Base-by-base conservation (phyloP, 2,888 invertebrate genomes). In the Macaria liturata region DNA sequence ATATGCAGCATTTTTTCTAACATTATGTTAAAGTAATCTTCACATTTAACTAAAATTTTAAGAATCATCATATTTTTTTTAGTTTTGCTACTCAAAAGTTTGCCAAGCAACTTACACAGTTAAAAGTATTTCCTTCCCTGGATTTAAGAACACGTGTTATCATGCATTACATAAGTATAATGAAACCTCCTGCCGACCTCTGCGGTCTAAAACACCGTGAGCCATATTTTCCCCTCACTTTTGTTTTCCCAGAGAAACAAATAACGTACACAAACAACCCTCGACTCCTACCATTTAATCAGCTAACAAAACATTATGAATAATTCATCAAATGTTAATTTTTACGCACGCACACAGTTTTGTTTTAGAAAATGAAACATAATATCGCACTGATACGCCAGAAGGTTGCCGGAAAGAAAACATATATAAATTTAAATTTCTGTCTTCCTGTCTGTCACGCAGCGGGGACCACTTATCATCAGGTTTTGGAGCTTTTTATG, bases 261-360 rank as follows among this genome's bases (percentile, higher is more conserved):
- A 59, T 54, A 59, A 59, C 54, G 46, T 59, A 51, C 44, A 62
- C 57, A 59, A 62, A 62, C 59, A 57, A 58, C 49, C 52, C 57
- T 44, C 44, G 59, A 66, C 61, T 62, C 64, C 58, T 59, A 57
- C 64, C 62, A 64, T 63, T 67, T 61, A 68, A 64, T 59, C 50
- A 57, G 39, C 48, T 61, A 59, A 64, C 63, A 62, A 66, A 59
- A 61, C 61, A 61, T 48, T 46, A 67, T 69, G 69, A 65, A 69
- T 69, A 46, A 69, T 69, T 69, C 64, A 69, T 64, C 50, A 57
- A 59, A 66, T 64, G 64, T 59, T 69, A 67, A 64, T 67, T 61
- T 57, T 51, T 56, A 53, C 62, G 57, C 56, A 51, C 62, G 46
- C 64, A 62, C 59, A 62, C 54, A 57, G 64, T 61, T 67, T 64